Evolutionary conservation across 2,888 invertebrate genomes (phyloP), one percentile per base, ranked within the genome.

Genomic region (Lasioglossum malachurum): DNA sequence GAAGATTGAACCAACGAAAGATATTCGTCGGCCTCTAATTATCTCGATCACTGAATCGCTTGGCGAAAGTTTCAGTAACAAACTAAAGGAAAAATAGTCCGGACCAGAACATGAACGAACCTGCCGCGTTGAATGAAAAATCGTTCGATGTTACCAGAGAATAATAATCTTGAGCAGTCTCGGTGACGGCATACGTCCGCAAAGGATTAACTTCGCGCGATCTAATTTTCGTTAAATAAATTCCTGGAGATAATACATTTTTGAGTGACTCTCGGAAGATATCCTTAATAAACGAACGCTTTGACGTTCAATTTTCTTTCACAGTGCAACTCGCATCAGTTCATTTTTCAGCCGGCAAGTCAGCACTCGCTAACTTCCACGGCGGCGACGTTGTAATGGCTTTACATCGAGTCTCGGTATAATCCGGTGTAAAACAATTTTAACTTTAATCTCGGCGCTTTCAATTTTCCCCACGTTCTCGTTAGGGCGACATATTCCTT

Each of bases 381-480:
- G 12, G 38, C 69, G 38, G 35, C 12, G 38, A 38, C 69, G 10
- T 38, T 38, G 38, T 69, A 38, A 69, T 23, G n/a, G 69, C 23
- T 38, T 38, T 38, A 38, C 41, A n/a, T 72, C 44, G 35, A 72
- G 41, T 44, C 44, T 72, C 44, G 44, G 44, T 41, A 44, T 72
- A 72, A 72, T 44, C 72, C 72, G 38, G 23, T n/a, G 38, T 69
- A 69, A 69, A 69, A 69, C 69, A 69, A 69, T 69, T 69, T 41
- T 1, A 69, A 69, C 69, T 69, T 69, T 69, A 69, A 69, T 69
- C 69, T 69, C 69, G 69, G 23, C 19, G 72, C 12, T 72, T 72
- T 72, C n/a, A 72, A 72, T 72, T 44, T 72, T 23, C 72, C 23
- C 23, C 73, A 35, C 73, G 73, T 31, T 74, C 73, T 74, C 73